A percentile compares a stretch with the other conserved stretches of the same genome.
phyloP scores from a whole-genome alignment of 2,888 invertebrate species.

The Meteorus colon region DNA sequence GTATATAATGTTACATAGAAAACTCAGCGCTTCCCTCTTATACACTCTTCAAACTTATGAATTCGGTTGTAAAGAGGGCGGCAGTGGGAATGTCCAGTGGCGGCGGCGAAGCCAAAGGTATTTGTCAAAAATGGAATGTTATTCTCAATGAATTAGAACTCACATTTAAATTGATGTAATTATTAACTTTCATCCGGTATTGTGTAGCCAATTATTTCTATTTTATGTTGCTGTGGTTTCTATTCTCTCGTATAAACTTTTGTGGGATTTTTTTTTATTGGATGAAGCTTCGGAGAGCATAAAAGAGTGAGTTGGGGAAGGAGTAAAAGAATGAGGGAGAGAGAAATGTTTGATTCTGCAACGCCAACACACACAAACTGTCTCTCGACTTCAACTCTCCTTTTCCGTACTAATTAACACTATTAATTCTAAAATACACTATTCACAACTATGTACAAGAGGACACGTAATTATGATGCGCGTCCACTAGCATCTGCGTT shows the following conservation, averaged over 20 bases:
- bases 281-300: neutral
- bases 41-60: conserved; percentile 27
- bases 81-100: conserved; percentile 29
- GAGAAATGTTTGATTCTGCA: conserved; percentile 7
- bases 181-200: neutral
- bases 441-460: conserved; percentile 68
- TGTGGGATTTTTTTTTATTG: neutral
- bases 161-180: neutral
- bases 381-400: conserved; percentile 33
- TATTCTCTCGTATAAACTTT: neutral
- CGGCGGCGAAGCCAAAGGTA: conserved; percentile 13
- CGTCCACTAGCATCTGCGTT: conserved; percentile 66
- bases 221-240: neutral
- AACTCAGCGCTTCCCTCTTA: neutral
- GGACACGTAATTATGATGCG: conserved; percentile 59
- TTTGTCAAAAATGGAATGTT: neutral
- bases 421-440: conserved; percentile 63
- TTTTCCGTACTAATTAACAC: conserved; percentile 39
- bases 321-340: neutral
- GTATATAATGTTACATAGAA: conserved; percentile 4
- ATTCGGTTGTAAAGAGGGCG: conserved; percentile 33
- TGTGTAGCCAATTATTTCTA: neutral
- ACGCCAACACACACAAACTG: conserved; percentile 26
- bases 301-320: conserved; percentile 1
- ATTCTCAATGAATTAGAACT: neutral